Base-by-base conservation (phyloP, 2,113 vertebrate genomes). In the Percopsis transmontana region DNA sequence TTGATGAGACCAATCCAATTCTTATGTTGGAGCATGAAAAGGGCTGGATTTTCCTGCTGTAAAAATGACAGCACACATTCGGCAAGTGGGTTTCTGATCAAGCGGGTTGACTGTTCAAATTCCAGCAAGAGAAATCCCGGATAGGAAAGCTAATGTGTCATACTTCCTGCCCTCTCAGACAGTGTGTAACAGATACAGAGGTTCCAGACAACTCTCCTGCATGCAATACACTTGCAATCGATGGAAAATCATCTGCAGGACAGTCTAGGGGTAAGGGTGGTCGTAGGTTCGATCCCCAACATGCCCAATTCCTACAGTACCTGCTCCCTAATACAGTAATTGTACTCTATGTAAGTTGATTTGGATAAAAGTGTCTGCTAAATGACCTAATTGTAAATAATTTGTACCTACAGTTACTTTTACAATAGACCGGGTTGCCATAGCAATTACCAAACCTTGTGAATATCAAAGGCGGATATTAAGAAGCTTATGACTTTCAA, bases 401-500 rank as follows among this genome's bases (percentile, higher is more conserved):
- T 33, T 33, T 33, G 27, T 33, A 33, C 47, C 50, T 57, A 54
- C 57, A 42, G 50, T 58, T 53, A 33, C 23, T 59, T 19, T 61
- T 42, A 54, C 48, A 69, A 69, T 6, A 14, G 44, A 42, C 27
- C 40, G 39, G 12, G 61, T 79, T 82, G 45, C 80, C 58, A 77
- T 79, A 58, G 70, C 39, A 77, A 79, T 85, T 85, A 85, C 83
- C 59, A 58, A 68, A 66, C 69, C 60, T 76, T 76, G 73, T 76
- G 70, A 82, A 76, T 79, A 85, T 78, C 74, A 85, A 81, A 82
- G 78, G 76, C 75, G 78, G 51, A 33, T 54, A 77, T 66, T 75
- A 72, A 72, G 77, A 76, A 67, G 82, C 68, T 76, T 77, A 72
- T 76, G 66, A 80, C 83, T 84, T 81, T 81, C 74, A 85, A 70